Percentiles rank a stretch among this genome's conserved stretches.
phyloP scores from a whole-genome alignment of 2,888 invertebrate genomes.

The Helicoverpa assulta region DNA sequence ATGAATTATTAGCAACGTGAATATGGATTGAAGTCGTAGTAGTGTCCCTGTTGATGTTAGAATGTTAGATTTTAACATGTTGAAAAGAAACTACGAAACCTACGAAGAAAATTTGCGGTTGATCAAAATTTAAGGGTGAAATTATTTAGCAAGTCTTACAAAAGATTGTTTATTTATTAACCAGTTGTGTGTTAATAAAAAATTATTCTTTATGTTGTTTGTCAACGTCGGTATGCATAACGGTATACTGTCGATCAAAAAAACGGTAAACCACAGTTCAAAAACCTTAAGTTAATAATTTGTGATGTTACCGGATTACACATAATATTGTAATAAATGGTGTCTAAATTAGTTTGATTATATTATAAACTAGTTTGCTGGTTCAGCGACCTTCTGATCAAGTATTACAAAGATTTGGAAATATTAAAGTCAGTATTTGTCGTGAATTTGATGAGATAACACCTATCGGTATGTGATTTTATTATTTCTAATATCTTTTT shows the following conservation, averaged over 20 bases:
- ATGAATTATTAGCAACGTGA: too few relatives aligned
- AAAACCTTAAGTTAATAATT: constrained; percentile 34
- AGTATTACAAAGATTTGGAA: constrained; percentile 23
- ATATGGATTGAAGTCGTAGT: too few relatives aligned
- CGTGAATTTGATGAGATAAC: constrained; percentile 31
- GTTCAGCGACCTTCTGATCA: constrained; percentile 42
- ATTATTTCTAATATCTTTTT: neutral
- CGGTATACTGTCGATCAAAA: constrained; percentile 14
- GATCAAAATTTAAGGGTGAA: neutral
- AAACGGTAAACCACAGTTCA: constrained; percentile 46
- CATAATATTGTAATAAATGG: constrained; percentile 17
- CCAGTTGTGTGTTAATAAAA: neutral
- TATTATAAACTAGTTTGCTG: constrained; percentile 51
- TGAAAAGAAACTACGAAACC: too few relatives aligned
- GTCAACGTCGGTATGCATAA: constrained; percentile 2
- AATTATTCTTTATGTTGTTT: neutral
- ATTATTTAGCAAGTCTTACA: neutral
- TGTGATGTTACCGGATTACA: constrained; percentile 8
- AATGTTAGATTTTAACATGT: too few relatives aligned
- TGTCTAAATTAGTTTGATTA: constrained; percentile 29
- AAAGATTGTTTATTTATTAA: neutral
- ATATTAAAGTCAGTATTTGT: constrained; percentile 39
- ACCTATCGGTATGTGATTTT: constrained; percentile 36
- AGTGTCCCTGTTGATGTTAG: too few relatives aligned
- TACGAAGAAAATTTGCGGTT: neutral